Evolutionary conservation across 2,888 invertebrate genomes (phyloP), one percentile per base, ranked within the genome.

Genomic region (Cenopis cana): DNA sequence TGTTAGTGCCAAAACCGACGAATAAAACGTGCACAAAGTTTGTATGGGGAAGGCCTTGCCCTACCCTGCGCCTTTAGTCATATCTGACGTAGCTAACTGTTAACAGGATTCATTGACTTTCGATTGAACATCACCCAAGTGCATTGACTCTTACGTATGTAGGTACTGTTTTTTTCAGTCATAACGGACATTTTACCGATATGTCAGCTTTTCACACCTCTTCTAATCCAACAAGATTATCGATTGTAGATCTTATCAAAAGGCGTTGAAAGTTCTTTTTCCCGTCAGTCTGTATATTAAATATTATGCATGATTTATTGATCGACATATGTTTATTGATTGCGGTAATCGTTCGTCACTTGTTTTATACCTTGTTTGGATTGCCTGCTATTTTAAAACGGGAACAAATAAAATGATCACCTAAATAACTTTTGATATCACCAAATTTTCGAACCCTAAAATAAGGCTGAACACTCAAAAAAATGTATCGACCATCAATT

Each of bases 141-240:
- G 67, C 71, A 71, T 56, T 71, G 71, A 71, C 71, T 61, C 54
- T 33, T 62, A 38, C 14, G 24, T 60, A 55, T 33, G 55, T 60
- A 55, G 36, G 55, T 20, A 61, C 52, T 38, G 50, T 46, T 70
- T 54, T 59, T 33, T 33, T 24, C 29, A 24, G 18, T 17, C 11
- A 46, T 66, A 71, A 71, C 71, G 71, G 71, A 54, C 36, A 29
- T 50, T 67, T 66, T 71, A 71, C 71, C 71, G 71, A 50, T 71
- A 71, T 55, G n/a, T 60, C 24, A 41, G 18, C 46, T 10, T 67
- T 71, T 67, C 60, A 17, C 60, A 71, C 55, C 59, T 69, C 20
- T 29, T 54, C 20, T 55, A 55, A 29, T 29, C 55, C 14, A n/a
- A 17, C 6, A 10, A 50, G 18, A 12, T 64, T 24, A 24, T 36